Percentiles rank a stretch among this genome's conserved stretches.
Evolutionary conservation across 2,888 invertebrate species (phyloP).

Genomic region (Eledona agricola): DNA sequence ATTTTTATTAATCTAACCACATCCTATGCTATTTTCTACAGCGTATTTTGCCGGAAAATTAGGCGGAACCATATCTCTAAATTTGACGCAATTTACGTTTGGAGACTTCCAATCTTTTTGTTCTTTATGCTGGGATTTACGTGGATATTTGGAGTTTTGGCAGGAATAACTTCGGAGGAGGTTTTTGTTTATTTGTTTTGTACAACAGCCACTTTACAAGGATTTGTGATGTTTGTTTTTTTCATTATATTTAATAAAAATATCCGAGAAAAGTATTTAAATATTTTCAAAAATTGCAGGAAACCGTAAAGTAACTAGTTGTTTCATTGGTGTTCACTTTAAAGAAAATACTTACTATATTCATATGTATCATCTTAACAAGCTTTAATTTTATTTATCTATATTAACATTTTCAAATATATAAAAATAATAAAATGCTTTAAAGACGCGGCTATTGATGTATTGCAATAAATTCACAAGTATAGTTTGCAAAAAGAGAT

Average conservation of each 20-base stretch:
- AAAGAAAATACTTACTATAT: too few species aligned
- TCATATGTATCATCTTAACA: too few species aligned
- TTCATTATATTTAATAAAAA: conserved; percentile 69
- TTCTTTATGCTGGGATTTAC: conserved; percentile 70
- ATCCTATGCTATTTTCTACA: conserved; percentile 59
- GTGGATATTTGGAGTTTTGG: conserved; percentile 68
- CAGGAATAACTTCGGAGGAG: conserved; percentile 52
- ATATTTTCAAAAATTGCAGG: too few species aligned
- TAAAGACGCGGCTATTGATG: too few species aligned
- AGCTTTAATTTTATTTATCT: too few species aligned
- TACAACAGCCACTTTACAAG: conserved; percentile 67
- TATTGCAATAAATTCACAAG: too few species aligned
- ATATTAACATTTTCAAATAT: too few species aligned
- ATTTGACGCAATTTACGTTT: conserved; percentile 61
- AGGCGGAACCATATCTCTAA: conserved; percentile 32
- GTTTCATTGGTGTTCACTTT: too few species aligned
- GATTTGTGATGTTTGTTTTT: conserved; percentile 70
- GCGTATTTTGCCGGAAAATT: neutral
- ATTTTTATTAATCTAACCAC: conserved; percentile 67
- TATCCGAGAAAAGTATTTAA: conserved; percentile 64
- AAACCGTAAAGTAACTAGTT: neutral
- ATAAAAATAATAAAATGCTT: too few species aligned
- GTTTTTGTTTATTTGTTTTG: conserved; percentile 65
- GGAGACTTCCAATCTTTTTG: conserved; percentile 67
- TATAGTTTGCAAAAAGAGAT: too few species aligned